phyloP scores from a whole-genome alignment of 1,140 invertebrate genomes.

The Scaptodrosophila lebanonensis region DNA sequence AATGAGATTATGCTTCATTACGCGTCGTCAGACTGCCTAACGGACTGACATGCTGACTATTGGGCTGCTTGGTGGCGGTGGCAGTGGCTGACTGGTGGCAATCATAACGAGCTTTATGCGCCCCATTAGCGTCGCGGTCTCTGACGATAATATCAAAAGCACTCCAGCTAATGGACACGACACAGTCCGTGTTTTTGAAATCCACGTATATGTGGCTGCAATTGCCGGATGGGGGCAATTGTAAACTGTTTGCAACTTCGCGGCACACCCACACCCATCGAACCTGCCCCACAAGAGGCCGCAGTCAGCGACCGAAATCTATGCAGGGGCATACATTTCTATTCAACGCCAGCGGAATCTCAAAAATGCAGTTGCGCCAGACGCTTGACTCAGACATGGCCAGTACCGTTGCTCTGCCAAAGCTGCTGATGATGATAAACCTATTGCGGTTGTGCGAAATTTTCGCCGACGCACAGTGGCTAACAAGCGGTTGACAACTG shows the following conservation, averaged over 20 bases:
- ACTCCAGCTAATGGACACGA: slow-evolving; percentile 65
- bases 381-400: slow-evolving; percentile 14
- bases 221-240: slow-evolving; percentile 36
- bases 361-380: slow-evolving; percentile 60
- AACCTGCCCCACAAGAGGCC: slow-evolving; percentile 1
- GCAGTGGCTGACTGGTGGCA: slow-evolving; percentile 30
- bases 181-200: slow-evolving; percentile 16
- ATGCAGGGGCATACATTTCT: slow-evolving; percentile 41
- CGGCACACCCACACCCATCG: slow-evolving; percentile 2
- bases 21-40: slow-evolving; percentile 25
- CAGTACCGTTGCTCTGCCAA: slow-evolving; percentile 11
- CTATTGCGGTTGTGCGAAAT: too few relatives aligned
- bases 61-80: too few relatives aligned
- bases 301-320: slow-evolving; percentile 17
- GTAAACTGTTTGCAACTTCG: slow-evolving; percentile 38
- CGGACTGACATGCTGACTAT: too few relatives aligned
- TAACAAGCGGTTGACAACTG: too few relatives aligned
- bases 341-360: slow-evolving; percentile 48
- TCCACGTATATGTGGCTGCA: background rate
- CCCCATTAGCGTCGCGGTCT: slow-evolving; percentile 62
- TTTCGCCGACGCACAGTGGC: too few relatives aligned
- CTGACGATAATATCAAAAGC: slow-evolving; percentile 63
- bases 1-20: slow-evolving; percentile 73
- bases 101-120: slow-evolving; percentile 70
- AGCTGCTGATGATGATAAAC: slow-evolving; percentile 59